Base-by-base conservation (phyloP, 2,113 vertebrate genomes). In the Dromas ardeola region DNA sequence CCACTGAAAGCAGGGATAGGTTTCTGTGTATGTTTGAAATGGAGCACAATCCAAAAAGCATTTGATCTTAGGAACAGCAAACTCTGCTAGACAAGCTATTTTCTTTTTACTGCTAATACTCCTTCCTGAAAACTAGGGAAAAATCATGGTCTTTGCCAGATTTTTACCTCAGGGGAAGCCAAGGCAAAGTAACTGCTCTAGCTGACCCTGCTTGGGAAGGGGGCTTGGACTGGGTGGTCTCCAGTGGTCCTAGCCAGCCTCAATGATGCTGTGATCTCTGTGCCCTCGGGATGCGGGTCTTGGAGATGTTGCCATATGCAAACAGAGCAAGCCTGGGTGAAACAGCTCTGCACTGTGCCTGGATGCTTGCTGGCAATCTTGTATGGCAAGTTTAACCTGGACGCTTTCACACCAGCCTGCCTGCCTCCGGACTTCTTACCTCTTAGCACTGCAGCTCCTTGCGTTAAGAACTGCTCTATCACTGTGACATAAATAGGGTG, bases 231-330 rank as follows among this genome's bases (percentile, higher is more conserved):
- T 62, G 29, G 6, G 2, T 36, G 25, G 36, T 74, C 34, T 63
- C 55, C 34, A 52, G 27, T 2, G 7, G 30, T 42, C 30, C 56
- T 45, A 42, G 14, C 13, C 21, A 34, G 15, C 43, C 13, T 34
- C 1, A 2, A 12, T 2, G 20, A 17, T 26, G 26, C 53, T 56
- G 43, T 50, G 42, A 40, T 49, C 27, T 43, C 26, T 21, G 61
- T 59, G 34, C 43, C 49, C 38, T 43, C 0, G 2, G 23, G 25
- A n/a, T 21, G 22, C 0, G 3, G 27, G 43, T 84, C 53, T 45
- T 0, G 0, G 45, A n/a, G 53, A 11, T 61, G n/a, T 43, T 15
- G n/a, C 49, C 0, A 0, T 26, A 8, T 0, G 2, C 3, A 3
- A 23, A 13, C 17, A 34, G 26, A 36, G 59, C 15, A 49, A 43